These are phyloP conservation scores for Hylaea fasciaria DNA, from an alignment of 2,888 invertebrate genomes.

Conservation along the genomic window DNA sequence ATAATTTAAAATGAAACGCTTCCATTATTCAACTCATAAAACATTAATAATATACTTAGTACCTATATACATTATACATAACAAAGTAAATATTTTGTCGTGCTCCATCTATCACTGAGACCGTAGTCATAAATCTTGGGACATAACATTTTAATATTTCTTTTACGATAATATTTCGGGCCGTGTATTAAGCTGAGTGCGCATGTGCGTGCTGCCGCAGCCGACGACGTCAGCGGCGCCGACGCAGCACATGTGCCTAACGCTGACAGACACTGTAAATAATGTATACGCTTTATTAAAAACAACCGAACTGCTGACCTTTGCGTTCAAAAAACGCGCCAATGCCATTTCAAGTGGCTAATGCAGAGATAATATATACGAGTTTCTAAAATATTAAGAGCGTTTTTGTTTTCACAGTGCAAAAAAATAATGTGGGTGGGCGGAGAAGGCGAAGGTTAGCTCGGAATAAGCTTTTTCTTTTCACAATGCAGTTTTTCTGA, in stretches of 20 bases:
- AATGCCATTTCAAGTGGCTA: conserved; percentile 41
- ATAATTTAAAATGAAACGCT: background rate
- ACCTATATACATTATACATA: too few relatives aligned
- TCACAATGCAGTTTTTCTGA: conserved; percentile 14
- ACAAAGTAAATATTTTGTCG: conserved; percentile 19
- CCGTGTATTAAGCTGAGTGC: conserved; percentile 57
- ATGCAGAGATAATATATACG: conserved; percentile 7
- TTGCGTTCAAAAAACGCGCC: conserved; percentile 44
- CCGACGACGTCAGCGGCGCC: conserved; percentile 58
- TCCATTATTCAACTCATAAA: background rate
- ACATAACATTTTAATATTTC: conserved; percentile 43
- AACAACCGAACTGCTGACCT: conserved; percentile 61
- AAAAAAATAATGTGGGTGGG: conserved; percentile 29
- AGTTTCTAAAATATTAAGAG: conserved; percentile 31
- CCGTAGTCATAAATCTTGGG: conserved; percentile 45
- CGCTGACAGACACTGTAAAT: conserved; percentile 61
- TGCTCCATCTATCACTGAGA: conserved; percentile 14
- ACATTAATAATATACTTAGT: background rate
- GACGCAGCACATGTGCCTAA: conserved; percentile 65
- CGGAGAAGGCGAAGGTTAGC: conserved; percentile 17
- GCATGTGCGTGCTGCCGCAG: conserved; percentile 52
- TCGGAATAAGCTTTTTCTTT: conserved; percentile 9
- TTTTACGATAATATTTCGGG: conserved; percentile 49
- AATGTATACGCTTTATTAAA: conserved; percentile 53
- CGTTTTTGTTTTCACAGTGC: conserved; percentile 15